These are phyloP conservation scores for Eufriesea mexicana DNA, from an alignment of 1,140 invertebrate species.

Conservation along the genomic window DNA sequence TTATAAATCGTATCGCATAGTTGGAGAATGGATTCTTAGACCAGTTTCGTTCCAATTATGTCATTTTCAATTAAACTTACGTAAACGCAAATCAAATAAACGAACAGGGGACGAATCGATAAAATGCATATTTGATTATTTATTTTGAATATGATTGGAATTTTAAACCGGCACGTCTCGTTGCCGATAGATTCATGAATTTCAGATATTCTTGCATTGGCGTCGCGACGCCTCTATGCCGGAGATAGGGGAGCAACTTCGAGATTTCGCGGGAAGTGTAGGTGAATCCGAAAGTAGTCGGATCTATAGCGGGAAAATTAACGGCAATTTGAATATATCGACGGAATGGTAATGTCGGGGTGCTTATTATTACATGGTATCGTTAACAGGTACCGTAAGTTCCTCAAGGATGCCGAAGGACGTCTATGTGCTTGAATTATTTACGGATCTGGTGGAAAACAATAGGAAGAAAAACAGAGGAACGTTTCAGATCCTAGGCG, in stretches of 20 bases:
- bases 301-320: neutral
- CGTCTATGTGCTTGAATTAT: constrained; percentile 17
- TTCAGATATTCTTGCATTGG: constrained; percentile 35
- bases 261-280: neutral
- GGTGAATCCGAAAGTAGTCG: neutral
- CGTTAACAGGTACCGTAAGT: neutral
- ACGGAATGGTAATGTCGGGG: neutral
- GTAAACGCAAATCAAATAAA: constrained; percentile 1
- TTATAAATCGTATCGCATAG: too few relatives aligned
- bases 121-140: constrained; percentile 50
- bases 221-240: neutral
- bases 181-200: constrained; percentile 48
- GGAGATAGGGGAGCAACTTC: constrained; percentile 1
- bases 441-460: constrained; percentile 15
- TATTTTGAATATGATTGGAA: constrained; percentile 54
- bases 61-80: constrained; percentile 31
- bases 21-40: neutral
- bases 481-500: constrained; percentile 15
- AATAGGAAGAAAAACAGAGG: neutral
- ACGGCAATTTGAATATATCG: neutral
- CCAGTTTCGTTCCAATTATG: neutral
- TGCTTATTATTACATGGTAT: neutral
- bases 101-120: constrained; percentile 12
- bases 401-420: neutral
- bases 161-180: constrained; percentile 36